Evolutionary conservation across 2,797 vertebrate genomes (phyloP), one percentile per base, ranked within the genome.

Genomic region (Schizopygopsis pylzovi): DNA sequence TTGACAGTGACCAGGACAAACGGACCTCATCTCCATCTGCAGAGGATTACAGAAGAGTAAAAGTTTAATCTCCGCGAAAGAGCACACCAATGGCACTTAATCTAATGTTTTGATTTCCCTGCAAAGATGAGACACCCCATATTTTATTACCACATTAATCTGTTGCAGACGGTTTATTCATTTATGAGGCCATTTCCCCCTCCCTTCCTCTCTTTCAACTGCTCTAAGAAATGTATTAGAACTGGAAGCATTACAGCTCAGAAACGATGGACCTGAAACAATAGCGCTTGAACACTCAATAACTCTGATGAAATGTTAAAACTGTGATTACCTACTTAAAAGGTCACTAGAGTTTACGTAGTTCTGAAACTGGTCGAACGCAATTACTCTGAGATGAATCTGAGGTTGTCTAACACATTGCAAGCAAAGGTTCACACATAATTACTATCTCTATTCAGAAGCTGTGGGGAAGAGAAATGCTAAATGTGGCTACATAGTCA

Each of bases 151-250:
- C 39, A 73, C 85, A 70, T 92, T 92, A 93, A 93, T 93, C 90
- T 93, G 91, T 91, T 89, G 90, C 92, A 91, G 91, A 89, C 52
- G 78, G 92, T 92, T 93, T 93, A 93, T 90, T 94, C 91, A 93
- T 93, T 93, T 90, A 91, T 93, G 92, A 93, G 90, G 85, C 85
- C 89, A 83, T 92, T 91, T 89, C 82, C 88, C 88, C 12, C 78
- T 81, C 89, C 89, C 86, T 91, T 92, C 85, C 89, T 89, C 91
- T 90, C 33, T 72, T 79, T 82, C 73, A 59, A 80, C 79, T 22
- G 84, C 89, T 90, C 90, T 75, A 89, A 89, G 81, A 84, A 89
- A 90, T 91, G 89, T 91, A 92, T 92, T 89, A 88, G 85, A 67
- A 88, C 88, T 87, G 87, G 79, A 89, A 92, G 90, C 86, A 70